Evolutionary conservation across 1,140 invertebrate species (phyloP), one percentile per base, ranked within the genome.

Genomic region (Babylonia areolata): DNA sequence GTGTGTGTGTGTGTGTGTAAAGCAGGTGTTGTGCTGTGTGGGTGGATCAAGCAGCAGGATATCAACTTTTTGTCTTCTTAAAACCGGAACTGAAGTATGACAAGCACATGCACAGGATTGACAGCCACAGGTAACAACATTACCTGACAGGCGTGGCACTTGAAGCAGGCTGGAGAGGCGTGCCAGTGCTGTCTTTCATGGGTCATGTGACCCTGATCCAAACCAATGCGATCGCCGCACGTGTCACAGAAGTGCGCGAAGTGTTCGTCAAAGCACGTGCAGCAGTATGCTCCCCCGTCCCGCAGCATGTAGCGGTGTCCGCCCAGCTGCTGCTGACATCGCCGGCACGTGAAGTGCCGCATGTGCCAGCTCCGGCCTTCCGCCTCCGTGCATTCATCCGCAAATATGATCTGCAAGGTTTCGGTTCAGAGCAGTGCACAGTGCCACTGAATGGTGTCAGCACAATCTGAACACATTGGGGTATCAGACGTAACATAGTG

Each of bases 111-210:
- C n/a, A n/a, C n/a, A 46, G 42, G 5, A 46, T 46, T 46, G 5
- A 46, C 42, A 6, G 42, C 42, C 42, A 15, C 42, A 46, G 5
- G 42, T 46, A 5, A 46, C 15, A 15, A 46, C 42, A 51, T 64
- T 64, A 64, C 58, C 58, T 96, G 95, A 94, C 99, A 99, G 0
- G 97, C 97, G 91, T 97, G 97, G 94, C 99, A 99, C 88, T 97
- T 97, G 94, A 99, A 99, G 95, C 99, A 99, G 42, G 96, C 95
- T 90, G 98, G 97, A 5, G 97, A 98, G 12, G 98, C 98, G 94
- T 99, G 99, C 99, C 99, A 99, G 94, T 99, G 98, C 93, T 99
- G 98, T 42, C 97, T 97, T 92, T 99, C 98, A 94, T 99, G 98
- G 31, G 97, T 98, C 97, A 99, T 99, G 95, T 99, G 98, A 79